A percentile compares a stretch with the other conserved stretches of the same genome.
These are phyloP conservation scores for Strix uralensis DNA, from an alignment of 2,113 vertebrate species.

Conservation along the genomic window DNA sequence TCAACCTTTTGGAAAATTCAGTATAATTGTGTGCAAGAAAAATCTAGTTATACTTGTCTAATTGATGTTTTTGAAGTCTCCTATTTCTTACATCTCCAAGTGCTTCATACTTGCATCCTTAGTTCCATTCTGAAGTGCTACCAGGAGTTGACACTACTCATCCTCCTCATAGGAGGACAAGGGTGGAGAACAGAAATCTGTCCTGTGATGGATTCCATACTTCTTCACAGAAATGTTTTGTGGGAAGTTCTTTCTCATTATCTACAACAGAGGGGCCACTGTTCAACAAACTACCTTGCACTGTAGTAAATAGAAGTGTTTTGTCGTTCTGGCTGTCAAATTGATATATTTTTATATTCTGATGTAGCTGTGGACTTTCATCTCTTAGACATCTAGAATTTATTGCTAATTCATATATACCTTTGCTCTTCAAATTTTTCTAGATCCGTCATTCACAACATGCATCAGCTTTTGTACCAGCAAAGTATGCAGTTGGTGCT, in stretches of 20 bases:
- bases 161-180: neutral
- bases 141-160: neutral
- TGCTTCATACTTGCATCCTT: neutral
- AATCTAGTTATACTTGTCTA: neutral
- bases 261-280: neutral
- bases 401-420: neutral
- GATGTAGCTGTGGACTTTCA: constrained; percentile 2
- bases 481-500: neutral
- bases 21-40: neutral
- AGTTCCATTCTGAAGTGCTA: neutral
- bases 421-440: constrained; percentile 22
- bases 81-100: neutral
- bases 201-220: neutral
- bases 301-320: constrained; percentile 8
- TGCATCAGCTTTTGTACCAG: neutral
- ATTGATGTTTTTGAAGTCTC: neutral
- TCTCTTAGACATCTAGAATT: neutral
- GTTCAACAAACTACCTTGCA: neutral
- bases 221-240: neutral
- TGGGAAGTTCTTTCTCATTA: neutral
- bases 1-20: neutral
- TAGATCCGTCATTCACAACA: neutral
- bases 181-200: neutral
- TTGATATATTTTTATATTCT: constrained; percentile 3
- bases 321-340: constrained; percentile 14